Evolutionary conservation across 2,888 invertebrate genomes (phyloP), one percentile per base, ranked within the genome.

Genomic region (Troglohyphantes excavatus): DNA sequence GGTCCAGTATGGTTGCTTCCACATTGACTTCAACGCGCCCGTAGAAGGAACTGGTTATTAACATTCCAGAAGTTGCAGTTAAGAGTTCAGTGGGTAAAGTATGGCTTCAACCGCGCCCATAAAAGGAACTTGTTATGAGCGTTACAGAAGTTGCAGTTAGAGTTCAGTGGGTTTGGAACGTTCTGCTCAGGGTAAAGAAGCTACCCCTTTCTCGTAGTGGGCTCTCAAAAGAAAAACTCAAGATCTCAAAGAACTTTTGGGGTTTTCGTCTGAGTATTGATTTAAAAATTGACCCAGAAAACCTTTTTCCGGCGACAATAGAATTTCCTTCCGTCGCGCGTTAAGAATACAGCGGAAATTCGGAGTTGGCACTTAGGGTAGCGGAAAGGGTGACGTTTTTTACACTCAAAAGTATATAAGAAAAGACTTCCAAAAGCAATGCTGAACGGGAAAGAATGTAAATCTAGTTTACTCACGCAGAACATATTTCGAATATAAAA

Each of bases 241-340:
- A n/a, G n/a, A n/a, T n/a, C n/a, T 53, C 53, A 17, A 53, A 53
- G 53, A 53, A 53, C 53, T 53, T 53, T 53, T 39, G 13, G 43
- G n/a, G 72, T 46, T n/a, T 72, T 23, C 53, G 81, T 70, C 39
- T 43, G 39, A 59, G 70, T 78, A 78, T 85, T 70, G 68, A 78
- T 87, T 79, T 65, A 65, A 68, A 59, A 76, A 78, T 79, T 63
- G 72, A 79, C 72, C 65, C 73, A 87, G 79, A 73, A 87, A 79
- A 81, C 63, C 87, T 87, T 81, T 79, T 87, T 87, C 87, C 87
- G 79, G 72, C 79, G 87, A 87, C 79, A 81, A 73, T 87, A 87
- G 87, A 87, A 73, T 79, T 87, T 87, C 87, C 87, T 87, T 87
- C 87, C 87, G 79, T 61, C 43, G n/a, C 67, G 78, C 78, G 78